Evolutionary conservation across 2,797 vertebrate genomes (phyloP).

Genomic region (Dallia pectoralis): DNA sequence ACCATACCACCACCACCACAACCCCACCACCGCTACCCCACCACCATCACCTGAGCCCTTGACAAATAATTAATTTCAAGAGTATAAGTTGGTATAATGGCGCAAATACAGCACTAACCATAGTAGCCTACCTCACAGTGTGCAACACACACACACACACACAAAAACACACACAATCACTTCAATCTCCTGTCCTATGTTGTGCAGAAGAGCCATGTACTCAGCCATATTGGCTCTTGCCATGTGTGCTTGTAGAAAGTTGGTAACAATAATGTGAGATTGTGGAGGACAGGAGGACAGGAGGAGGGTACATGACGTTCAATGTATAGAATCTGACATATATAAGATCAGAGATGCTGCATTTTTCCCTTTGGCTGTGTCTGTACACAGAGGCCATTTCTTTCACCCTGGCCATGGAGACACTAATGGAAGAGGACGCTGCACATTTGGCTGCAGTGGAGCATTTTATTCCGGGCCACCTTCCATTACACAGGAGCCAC

Average conservation of each 20-base stretch:
- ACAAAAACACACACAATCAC: constrained; percentile 4
- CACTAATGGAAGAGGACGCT: constrained; percentile 42
- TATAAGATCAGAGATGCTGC: constrained; percentile 54
- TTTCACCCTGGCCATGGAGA: constrained; percentile 41
- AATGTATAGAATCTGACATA: constrained; percentile 46
- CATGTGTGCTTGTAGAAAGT: neutral
- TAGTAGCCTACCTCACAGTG: constrained; percentile 35
- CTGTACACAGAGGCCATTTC: neutral
- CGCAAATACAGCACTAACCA: constrained; percentile 1
- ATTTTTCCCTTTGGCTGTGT: constrained; percentile 41
- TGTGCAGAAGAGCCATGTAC: constrained; percentile 41
- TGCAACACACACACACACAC: constrained; percentile 35
- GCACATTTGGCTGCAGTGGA: constrained; percentile 27
- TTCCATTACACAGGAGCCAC: constrained; percentile 19
- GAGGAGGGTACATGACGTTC: constrained; percentile 28
- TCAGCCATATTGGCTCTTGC: constrained; percentile 34
- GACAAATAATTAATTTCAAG: constrained; percentile 8
- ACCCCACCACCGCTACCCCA: neutral
- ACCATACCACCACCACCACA: no score
- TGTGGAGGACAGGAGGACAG: neutral
- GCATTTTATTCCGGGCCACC: constrained; percentile 37
- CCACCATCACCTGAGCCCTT: no score
- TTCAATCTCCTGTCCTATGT: constrained; percentile 3
- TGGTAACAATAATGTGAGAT: constrained; percentile 28
- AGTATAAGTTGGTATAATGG: constrained; percentile 34